Evolutionary conservation across 2,888 invertebrate genomes (phyloP), one percentile per base, ranked within the genome.

Genomic region (Nipponacmea schrenckii): DNA sequence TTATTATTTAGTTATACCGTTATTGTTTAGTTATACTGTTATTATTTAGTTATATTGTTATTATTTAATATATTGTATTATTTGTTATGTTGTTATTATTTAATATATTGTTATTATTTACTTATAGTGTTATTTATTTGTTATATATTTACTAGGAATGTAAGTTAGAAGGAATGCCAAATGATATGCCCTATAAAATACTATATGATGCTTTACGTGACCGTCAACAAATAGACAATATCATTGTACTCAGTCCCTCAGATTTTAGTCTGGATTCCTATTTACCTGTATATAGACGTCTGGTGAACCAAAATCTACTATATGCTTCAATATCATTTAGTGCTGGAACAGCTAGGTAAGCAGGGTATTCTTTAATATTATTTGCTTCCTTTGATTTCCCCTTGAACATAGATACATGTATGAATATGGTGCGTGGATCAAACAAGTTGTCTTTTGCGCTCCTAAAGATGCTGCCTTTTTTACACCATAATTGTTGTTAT

Each of bases 261-360:
- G 73, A 72, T n/a, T 63, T 75, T 26, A 74, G 76, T 15, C 15
- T 46, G 31, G 66, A n/a, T 1, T 15, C 26, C 4, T 88, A 86
- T 80, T 79, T 88, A 50, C 77, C 80, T 48, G 83, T 82, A 63
- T 90, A 88, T 80, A 81, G 89, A 64, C 80, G 81, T 17, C 68
- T 86, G 7, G 88, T 89, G 46, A 88, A 89, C 75, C 83, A 83
- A 12, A 82, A 88, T 74, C 79, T 89, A 15, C 80, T 90, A 62
- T 89, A 86, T 80, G 88, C 88, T 46, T 84, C 83, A 74, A 84
- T 87, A 5, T 82, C 83, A 45, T 81, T 86, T 62, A 77, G 79
- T 63, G 82, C 81, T 27, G 79, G 73, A n/a, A 73, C 68, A 0
- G 79, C 79, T 71, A 79, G 81, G 84, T 83, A 77, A 70, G 81